These are phyloP conservation scores for Mormyrops boulengeri DNA, from an alignment of 2,797 vertebrate genomes.

Conservation along the genomic window DNA sequence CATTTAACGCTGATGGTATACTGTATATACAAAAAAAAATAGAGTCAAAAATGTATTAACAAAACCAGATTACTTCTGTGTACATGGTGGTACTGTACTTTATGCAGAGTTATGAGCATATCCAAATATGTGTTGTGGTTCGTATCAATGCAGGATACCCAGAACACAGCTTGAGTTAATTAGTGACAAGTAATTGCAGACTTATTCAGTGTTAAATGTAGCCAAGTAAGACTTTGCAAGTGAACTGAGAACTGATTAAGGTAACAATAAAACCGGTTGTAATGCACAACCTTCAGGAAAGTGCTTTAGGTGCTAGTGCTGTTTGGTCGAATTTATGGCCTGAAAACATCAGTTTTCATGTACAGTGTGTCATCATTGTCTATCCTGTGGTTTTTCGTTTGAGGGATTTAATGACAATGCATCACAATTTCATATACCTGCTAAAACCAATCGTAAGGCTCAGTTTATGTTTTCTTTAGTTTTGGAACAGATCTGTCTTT, in stretches of 20 bases:
- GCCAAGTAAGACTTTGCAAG: not conserved
- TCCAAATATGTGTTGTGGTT: not conserved
- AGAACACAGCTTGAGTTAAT: not conserved
- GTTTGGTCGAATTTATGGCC: not conserved
- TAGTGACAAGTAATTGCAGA: not conserved
- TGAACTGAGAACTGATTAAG: not conserved
- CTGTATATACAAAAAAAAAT: not conserved
- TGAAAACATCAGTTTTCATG: not conserved
- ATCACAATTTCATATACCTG: not conserved
- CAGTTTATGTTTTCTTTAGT: not conserved
- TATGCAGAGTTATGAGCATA: not conserved
- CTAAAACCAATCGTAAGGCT: not conserved
- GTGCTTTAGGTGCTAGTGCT: not conserved
- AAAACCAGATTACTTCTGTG: not conserved
- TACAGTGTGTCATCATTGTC: not conserved
- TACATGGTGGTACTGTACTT: not conserved
- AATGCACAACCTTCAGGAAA: not conserved
- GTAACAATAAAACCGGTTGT: not conserved
- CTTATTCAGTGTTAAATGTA: not conserved
- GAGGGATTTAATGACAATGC: not conserved
- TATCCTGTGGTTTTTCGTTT: not conserved
- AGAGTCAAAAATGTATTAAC: not conserved
- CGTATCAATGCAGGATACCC: not conserved
- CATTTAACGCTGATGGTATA: not conserved
- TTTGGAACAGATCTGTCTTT: not conserved